Evolutionary conservation across 2,113 vertebrate genomes (phyloP).

Genomic region (Phasianus colchicus): DNA sequence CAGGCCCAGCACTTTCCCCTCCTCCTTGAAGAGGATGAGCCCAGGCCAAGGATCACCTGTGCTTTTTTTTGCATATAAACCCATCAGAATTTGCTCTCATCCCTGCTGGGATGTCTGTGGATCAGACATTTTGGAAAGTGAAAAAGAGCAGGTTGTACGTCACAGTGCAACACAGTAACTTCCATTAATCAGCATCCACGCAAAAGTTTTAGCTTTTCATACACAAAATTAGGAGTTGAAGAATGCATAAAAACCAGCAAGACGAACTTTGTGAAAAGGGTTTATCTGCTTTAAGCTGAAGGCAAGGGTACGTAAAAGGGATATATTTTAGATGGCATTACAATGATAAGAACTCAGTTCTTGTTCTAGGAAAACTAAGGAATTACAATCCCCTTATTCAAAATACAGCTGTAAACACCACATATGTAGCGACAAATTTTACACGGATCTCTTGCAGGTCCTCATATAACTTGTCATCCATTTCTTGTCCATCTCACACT

Average conservation of each 20-base stretch:
- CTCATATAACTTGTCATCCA: not conserved
- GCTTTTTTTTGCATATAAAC: not conserved
- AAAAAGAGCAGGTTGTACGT: not conserved
- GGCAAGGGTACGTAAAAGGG: not conserved
- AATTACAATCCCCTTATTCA: not conserved
- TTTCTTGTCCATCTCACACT: constrained; percentile 25
- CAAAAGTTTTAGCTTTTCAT: not conserved
- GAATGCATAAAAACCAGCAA: not conserved
- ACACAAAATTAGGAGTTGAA: not conserved
- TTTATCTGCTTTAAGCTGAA: not conserved
- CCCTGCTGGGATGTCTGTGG: not conserved
- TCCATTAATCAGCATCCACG: not conserved
- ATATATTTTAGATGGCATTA: not conserved
- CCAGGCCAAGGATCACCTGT: rapidly evolving
- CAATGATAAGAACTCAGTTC: not conserved
- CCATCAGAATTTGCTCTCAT: not conserved
- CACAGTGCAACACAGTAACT: not conserved
- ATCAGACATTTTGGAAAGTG: not conserved
- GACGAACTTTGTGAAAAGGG: not conserved
- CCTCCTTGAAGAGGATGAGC: rapidly evolving
- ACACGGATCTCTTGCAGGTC: not conserved
- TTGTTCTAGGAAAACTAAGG: not conserved
- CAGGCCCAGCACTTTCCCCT: not conserved
- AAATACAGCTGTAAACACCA: not conserved
- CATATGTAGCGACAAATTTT: not conserved